Conservation (phyloP, 1,140 invertebrate genomes). For the Pseudoatta argentina region DNA sequence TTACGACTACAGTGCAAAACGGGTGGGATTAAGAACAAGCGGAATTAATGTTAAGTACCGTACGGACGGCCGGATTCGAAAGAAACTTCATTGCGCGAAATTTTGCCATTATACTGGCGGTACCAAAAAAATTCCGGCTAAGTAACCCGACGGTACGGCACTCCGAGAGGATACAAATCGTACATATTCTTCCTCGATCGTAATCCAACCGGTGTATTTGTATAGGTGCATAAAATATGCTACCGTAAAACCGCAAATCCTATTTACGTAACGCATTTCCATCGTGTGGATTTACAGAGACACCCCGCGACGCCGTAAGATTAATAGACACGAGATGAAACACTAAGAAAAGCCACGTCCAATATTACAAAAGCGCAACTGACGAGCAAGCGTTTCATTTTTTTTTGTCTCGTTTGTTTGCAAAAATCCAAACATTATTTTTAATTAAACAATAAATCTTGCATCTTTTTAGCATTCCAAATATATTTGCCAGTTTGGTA, state of each 20-base stretch:
- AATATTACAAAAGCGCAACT: constrained; percentile 54
- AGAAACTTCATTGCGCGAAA: constrained; percentile 34
- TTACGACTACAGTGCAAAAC: constrained; percentile 32
- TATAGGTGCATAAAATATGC: constrained; percentile 62
- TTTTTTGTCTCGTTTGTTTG: not conserved
- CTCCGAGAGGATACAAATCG: constrained; percentile 43
- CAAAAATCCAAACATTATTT: not conserved
- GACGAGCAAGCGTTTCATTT: not conserved
- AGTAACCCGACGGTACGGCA: not conserved
- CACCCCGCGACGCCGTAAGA: constrained; percentile 40
- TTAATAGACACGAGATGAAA: constrained; percentile 53
- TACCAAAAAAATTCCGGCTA: constrained; percentile 48
- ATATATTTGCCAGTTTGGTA: not conserved
- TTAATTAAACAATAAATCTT: not conserved
- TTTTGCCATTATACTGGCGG: constrained; percentile 1
- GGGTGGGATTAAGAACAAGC: constrained; percentile 49
- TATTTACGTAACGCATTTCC: constrained; percentile 62
- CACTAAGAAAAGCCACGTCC: constrained; percentile 14
- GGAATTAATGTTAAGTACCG: constrained; percentile 60
- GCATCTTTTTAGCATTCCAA: not conserved
- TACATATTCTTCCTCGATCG: constrained; percentile 48
- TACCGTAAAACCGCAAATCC: constrained; percentile 62
- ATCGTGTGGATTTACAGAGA: constrained; percentile 56
- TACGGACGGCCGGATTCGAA: constrained; percentile 25
- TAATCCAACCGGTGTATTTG: constrained; percentile 44